Base-by-base conservation (phyloP, 2,888 invertebrate genomes). In the Malthinus seriepunctatus region DNA sequence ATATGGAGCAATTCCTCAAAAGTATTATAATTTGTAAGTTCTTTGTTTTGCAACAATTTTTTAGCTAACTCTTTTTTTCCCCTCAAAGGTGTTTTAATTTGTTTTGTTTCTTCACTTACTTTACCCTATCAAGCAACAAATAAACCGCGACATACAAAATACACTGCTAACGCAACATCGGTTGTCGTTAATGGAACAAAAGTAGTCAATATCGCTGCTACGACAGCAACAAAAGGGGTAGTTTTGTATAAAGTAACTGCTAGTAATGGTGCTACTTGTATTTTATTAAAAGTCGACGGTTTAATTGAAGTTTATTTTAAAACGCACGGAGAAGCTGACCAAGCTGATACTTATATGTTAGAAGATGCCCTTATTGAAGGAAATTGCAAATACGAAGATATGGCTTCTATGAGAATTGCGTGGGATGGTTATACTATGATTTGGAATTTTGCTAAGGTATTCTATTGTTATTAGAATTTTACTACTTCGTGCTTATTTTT, bases 401-500 rank as follows among this genome's bases (percentile, higher is more conserved):
- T 83, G 14, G 89, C 90, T 35, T 84, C 84, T 3, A 83, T 93
- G 73, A 83, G 85, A 46, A 80, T 93, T 50, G 85, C 86, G 6
- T 93, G 93, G 84, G 86, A 87, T 58, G 88, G 88, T 39, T 93
- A 91, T 72, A 82, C 85, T 0, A 78, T 94, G 38, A 84, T 86
- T 51, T 88, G 90, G 82, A 84, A 84, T 64, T 95, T 94, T 72
- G 87, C 88, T 57, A 93, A 93, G 87, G 93, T 93, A 65, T 31
- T 1, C 8, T 10, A 15, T 4, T 32, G 32, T 45, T 9, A 8
- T 23, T 23, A 23, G 2, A 5, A 23, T 50, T 8, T 37, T 31
- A 32, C 3, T 11, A 5, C 11, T 37, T 39, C 54, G 48, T 55
- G 50, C n/a, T n/a, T n/a, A n/a, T n/a, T n/a, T n/a, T n/a, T n/a